Evolutionary conservation across 2,888 invertebrate genomes (phyloP).

Genomic region (Stegana nigrithorax): DNA sequence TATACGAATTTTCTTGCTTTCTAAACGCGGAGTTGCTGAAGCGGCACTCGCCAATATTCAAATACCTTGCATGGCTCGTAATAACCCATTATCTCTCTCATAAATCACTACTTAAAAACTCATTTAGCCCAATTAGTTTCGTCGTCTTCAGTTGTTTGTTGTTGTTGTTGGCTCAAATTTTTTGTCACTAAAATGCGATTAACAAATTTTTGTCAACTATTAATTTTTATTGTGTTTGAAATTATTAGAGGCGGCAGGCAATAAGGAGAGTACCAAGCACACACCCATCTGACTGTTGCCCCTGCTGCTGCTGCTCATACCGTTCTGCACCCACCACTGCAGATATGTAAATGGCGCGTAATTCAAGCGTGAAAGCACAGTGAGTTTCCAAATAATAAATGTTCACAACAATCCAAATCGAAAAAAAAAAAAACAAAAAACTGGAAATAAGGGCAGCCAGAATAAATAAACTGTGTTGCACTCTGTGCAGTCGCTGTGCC

Average conservation of each 20-base stretch:
- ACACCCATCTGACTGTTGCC: neutral
- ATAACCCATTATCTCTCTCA: too few relatives aligned
- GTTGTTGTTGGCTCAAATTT: slow-evolving; percentile 32
- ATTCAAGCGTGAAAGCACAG: neutral
- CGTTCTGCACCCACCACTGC: too few relatives aligned
- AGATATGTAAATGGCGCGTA: neutral
- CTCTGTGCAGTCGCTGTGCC: too few relatives aligned
- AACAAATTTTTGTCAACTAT: slow-evolving; percentile 39
- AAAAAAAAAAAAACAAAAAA: neutral
- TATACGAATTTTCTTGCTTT: slow-evolving; percentile 28
- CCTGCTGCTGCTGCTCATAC: too few relatives aligned
- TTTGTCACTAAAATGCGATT: slow-evolving; percentile 46
- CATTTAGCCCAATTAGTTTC: slow-evolving; percentile 23
- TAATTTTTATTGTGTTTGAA: neutral
- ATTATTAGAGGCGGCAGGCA: too few relatives aligned
- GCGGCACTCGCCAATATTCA: too few relatives aligned
- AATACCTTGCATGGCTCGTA: too few relatives aligned
- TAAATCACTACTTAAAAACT: slow-evolving; percentile 15
- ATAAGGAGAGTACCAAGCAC: neutral
- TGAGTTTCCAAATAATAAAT: neutral
- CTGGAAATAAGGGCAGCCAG: too few relatives aligned
- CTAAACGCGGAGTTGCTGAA: too few relatives aligned
- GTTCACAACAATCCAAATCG: too few relatives aligned
- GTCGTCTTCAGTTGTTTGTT: neutral
- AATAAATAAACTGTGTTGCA: too few relatives aligned